Evolutionary conservation across 2,888 invertebrate genomes (phyloP), one percentile per base, ranked within the genome.

Genomic region (Netelia fuscicornis): DNA sequence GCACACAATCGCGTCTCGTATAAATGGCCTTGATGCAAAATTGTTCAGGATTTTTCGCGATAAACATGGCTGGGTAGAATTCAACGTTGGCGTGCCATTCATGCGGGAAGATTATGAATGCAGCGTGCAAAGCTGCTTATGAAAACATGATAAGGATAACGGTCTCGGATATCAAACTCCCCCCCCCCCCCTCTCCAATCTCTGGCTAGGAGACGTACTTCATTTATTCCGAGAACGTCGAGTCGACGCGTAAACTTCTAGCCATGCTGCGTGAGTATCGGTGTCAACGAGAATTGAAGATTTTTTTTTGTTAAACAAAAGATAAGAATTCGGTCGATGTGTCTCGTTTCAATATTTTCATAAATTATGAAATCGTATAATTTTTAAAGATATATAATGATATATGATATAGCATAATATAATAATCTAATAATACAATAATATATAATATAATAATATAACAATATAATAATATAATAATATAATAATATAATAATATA

Each of bases 71-170:
- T 20, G 77, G 30, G 44, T 42, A 44, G 25, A 30, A 44, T 44
- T 44, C 30, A 44, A 23, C n/a, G 23, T 37, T 48, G 64, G 13
- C 13, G 52, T 76, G 58, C 23, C 65, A 42, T 77, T 67, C 67
- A 25, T 67, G 44, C 62, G 62, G 54, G 37, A 52, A 42, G 25
- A 37, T 62, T 17, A 67, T 56, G 37, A 65, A 52, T 44, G 76
- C n/a, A 56, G 56, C 52, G 54, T 54, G 48, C 13, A 56, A n/a
- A 54, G n/a, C 17, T 9, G 54, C 30, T 76, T 76, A 65, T 42
- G 48, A 76, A 76, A 76, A 48, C 13, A 48, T 48, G 11, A 48
- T 48, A 48, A 48, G 65, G 56, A 77, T 65, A 58, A 67, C 42
- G 25, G 20, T 42, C 54, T 42, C 20, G 23, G 5, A 13, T 58